Evolutionary conservation across 2,888 invertebrate species (phyloP), one percentile per base, ranked within the genome.

Genomic region (Agonopterix alstromeriana): DNA sequence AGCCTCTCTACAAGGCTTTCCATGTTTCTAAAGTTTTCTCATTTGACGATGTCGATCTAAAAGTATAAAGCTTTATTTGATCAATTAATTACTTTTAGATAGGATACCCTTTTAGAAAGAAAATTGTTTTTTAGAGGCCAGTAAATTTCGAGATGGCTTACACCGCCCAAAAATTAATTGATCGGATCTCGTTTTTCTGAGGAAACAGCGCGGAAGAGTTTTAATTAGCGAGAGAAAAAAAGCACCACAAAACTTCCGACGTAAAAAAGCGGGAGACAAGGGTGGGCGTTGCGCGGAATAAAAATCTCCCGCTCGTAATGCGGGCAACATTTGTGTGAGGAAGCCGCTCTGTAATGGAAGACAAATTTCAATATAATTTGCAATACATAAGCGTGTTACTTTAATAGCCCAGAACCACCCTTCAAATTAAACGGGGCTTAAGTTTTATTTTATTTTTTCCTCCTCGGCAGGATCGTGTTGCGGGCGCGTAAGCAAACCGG

Each of bases 331-430:
- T 88, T 88, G 88, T 87, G 87, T 87, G 81, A 87, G 86, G 85
- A 87, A 88, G 85, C 80, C 80, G 80, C 82, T 79, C 82, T 79
- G 87, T 87, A 88, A 88, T 88, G 86, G 88, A 88, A 88, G 88
- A 88, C 88, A 88, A 88, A 88, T 88, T 88, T 89, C 89, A 88
- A 89, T 89, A 89, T 89, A 88, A 89, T 89, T 89, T 89, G 87
- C 88, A 89, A 88, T 89, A 89, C 89, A 89, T 89, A 89, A 88
- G 89, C 89, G 89, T 89, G 87, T 88, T 89, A 89, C 87, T 88
- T 89, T 89, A 89, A 89, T 89, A 89, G 89, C 82, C 89, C 88
- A 84, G 88, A 89, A 89, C 89, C 89, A 87, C 88, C 89, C 88
- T 84, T 86, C 89, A 89, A 89, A 89, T 89, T 89, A 89, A 89